These are phyloP conservation scores for Thaleichthys pacificus DNA, from an alignment of 2,797 vertebrate species.

Conservation along the genomic window DNA sequence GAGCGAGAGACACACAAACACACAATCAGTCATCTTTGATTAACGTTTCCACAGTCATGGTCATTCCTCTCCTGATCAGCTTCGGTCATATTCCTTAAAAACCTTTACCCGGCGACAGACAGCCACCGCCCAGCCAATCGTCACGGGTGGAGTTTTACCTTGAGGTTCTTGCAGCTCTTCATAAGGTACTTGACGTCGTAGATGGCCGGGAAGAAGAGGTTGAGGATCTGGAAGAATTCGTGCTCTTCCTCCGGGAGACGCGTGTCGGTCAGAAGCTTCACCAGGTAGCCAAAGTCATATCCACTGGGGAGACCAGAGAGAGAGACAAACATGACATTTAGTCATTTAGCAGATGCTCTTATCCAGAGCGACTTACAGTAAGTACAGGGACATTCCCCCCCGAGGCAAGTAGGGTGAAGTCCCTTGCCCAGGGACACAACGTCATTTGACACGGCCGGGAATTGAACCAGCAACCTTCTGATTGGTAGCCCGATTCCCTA, in stretches of 20 bases:
- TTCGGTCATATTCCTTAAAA: too few species aligned
- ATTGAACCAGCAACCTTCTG: too few species aligned
- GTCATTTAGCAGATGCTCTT: too few species aligned
- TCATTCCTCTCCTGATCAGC: too few species aligned
- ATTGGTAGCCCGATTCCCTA: too few species aligned
- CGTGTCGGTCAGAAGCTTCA: conserved; percentile 94
- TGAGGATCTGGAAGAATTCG: conserved; percentile 97
- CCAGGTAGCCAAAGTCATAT: conserved; percentile 98
- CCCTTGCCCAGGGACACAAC: too few species aligned
- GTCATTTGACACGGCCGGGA: too few species aligned
- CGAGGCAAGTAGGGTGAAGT: too few species aligned
- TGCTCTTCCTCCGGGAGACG: conserved; percentile 96
- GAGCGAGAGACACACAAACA: conserved; percentile 2
- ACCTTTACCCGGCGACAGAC: too few species aligned
- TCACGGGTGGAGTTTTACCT: conserved; percentile 72
- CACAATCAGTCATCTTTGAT: not conserved
- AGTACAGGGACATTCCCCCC: too few species aligned
- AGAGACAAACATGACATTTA: not conserved
- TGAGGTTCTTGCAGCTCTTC: conserved; percentile 99
- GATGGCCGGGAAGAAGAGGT: conserved; percentile 97
- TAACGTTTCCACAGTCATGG: too few species aligned
- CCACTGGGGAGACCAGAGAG: conserved; percentile 72
- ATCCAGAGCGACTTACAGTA: too few species aligned
- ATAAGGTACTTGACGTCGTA: conserved; percentile 98
- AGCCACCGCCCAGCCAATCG: not conserved